Base-by-base conservation (phyloP, 2,888 invertebrate genomes). In the Junonia oenone region DNA sequence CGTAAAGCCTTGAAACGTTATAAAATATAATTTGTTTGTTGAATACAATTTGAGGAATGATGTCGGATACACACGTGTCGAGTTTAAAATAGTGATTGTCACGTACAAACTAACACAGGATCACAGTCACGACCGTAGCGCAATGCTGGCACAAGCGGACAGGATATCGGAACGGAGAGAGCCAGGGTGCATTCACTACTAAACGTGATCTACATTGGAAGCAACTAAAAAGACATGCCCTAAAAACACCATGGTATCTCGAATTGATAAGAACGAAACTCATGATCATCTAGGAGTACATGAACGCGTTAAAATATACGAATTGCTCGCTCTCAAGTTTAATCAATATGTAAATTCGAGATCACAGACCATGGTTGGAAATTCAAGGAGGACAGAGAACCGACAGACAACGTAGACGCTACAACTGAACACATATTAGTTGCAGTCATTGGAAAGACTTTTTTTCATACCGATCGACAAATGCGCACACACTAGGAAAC, bases 141-240 rank as follows among this genome's bases (percentile, higher is more conserved):
- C 51, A n/a, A 47, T 15, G 37, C 52, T 59, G 51, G 43, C 55
- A 55, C 31, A 58, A 61, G 60, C 51, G 45, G 54, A n/a, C 26
- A 27, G 57, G 51, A 57, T 63, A 27, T 40, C 35, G 54, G 59
- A 59, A 61, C 61, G 68, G 66, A 62, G 62, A 63, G 63, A 65
- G 59, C 63, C 56, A 66, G 69, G 72, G 78, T 80, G 80, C 78
- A 75, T 68, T 62, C 64, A 26, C 76, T 75, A 82, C 75, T 69
- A 47, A 53, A 58, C 43, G 59, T 62, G 61, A 48, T 66, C 66
- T 68, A 81, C 73, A 78, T 78, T 76, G 72, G 64, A 71, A 66
- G 76, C 79, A 81, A 81, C 81, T 81, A 56, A 59, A 76, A 76
- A 71, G 65, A 62, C 73, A 78, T 78, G 77, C 76, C 68, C 66